Conservation (phyloP, 2,113 vertebrate species). For the Proterorhinus semilunaris region DNA sequence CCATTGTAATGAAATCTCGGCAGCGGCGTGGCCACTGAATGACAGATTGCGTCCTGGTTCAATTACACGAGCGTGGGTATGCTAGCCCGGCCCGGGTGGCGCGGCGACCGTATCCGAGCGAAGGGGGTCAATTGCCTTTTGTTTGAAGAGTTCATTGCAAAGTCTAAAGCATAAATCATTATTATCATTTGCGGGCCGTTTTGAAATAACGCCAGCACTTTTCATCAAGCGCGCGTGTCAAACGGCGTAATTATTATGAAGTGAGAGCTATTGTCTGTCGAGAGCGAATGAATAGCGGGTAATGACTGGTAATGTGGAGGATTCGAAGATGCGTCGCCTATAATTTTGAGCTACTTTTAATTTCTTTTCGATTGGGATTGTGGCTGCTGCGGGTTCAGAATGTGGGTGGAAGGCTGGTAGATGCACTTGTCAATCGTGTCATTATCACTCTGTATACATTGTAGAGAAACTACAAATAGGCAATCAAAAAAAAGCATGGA, state of each 20-base stretch:
- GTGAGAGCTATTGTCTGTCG: slow-evolving; percentile 57
- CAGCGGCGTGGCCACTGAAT: slow-evolving; percentile 48
- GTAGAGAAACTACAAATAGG: background rate
- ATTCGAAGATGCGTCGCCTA: slow-evolving; percentile 50
- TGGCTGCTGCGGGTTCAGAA: slow-evolving; percentile 6
- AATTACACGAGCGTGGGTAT: slow-evolving; percentile 49
- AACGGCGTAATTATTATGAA: slow-evolving; percentile 69
- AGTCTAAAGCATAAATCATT: slow-evolving; percentile 53
- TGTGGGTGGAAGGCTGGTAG: background rate
- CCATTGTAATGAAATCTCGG: slow-evolving; percentile 70
- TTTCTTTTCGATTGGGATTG: slow-evolving; percentile 30
- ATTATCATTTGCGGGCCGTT: slow-evolving; percentile 55
- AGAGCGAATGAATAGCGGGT: slow-evolving; percentile 53
- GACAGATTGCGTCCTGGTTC: slow-evolving; percentile 62
- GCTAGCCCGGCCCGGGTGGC: background rate
- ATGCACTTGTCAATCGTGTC: background rate
- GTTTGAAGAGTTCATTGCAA: slow-evolving; percentile 41
- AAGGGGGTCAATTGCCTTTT: slow-evolving; percentile 61
- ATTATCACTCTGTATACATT: background rate
- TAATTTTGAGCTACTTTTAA: slow-evolving; percentile 25
- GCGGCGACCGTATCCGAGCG: background rate
- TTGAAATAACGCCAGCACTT: slow-evolving; percentile 40
- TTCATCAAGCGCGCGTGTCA: slow-evolving; percentile 56
- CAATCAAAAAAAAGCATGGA: background rate
- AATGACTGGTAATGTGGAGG: slow-evolving; percentile 62